These are phyloP conservation scores for Teleogryllus oceanicus DNA, from an alignment of 2,888 invertebrate genomes.

Conservation along the genomic window DNA sequence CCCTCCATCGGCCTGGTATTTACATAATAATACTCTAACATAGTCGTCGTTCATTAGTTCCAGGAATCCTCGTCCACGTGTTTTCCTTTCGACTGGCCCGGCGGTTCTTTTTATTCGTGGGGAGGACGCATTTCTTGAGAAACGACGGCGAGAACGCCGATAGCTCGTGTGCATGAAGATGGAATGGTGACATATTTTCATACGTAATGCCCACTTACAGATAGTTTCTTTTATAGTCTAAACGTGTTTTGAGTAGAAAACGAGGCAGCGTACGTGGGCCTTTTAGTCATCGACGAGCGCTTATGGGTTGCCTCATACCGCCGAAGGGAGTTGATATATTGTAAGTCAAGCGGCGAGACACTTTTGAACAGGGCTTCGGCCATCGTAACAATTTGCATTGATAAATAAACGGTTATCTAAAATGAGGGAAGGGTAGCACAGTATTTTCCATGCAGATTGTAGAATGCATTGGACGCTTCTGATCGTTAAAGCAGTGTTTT, in stretches of 20 bases:
- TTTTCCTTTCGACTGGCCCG: neutral
- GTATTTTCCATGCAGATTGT: slow-evolving; percentile 5
- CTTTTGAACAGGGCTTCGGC: neutral
- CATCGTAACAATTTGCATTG: neutral
- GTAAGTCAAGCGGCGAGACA: neutral
- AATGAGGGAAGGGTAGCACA: neutral
- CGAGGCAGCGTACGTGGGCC: neutral
- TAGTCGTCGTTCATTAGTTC: slow-evolving; percentile 18
- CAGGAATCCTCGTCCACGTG: slow-evolving; percentile 7
- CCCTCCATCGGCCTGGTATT: slow-evolving; percentile 18
- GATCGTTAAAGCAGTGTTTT: neutral
- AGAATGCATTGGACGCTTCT: neutral
- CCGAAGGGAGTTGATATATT: neutral
- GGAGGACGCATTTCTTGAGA: neutral
- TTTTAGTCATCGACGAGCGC: neutral
- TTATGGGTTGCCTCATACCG: neutral
- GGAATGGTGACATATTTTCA: slow-evolving; percentile 9
- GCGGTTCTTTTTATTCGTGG: neutral
- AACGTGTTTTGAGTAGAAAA: slow-evolving; percentile 8
- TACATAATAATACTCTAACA: slow-evolving; percentile 18
- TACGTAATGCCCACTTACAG: slow-evolving; percentile 10
- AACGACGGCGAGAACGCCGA: neutral
- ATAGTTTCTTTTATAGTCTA: neutral
- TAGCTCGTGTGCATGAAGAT: neutral
- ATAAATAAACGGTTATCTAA: neutral